phyloP scores from a whole-genome alignment of 2,888 invertebrate species.

The Leptinotarsa haldemani region DNA sequence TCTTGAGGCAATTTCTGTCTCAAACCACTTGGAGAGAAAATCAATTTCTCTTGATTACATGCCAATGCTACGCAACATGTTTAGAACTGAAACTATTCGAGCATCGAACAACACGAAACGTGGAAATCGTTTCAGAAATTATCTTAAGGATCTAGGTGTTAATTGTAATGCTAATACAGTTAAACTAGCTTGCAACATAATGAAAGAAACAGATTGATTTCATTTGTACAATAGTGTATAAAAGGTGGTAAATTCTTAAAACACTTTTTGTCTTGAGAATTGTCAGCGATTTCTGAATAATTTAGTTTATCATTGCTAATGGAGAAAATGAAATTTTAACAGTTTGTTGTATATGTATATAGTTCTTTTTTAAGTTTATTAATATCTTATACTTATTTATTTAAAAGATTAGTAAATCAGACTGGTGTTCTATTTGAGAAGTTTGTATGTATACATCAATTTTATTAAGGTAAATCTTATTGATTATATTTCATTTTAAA shows the following conservation, averaged over 20 bases:
- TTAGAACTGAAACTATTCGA: slow-evolving; percentile 75
- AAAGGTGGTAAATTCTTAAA: neutral
- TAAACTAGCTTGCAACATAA: slow-evolving; percentile 40
- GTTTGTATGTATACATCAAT: neutral
- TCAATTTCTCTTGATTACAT: slow-evolving; percentile 77
- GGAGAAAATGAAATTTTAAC: neutral
- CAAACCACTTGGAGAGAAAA: slow-evolving; percentile 68
- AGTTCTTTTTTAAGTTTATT: neutral
- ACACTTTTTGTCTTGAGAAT: no score
- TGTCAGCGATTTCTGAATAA: neutral
- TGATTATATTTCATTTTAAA: no score
- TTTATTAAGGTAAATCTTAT: no score
- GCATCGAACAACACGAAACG: slow-evolving; percentile 72
- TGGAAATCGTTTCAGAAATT: slow-evolving; percentile 82
- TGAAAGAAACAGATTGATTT: slow-evolving; percentile 25
- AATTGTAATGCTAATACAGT: slow-evolving; percentile 35
- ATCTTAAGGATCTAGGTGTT: slow-evolving; percentile 65
- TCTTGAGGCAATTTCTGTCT: slow-evolving; percentile 67
- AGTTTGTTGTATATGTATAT: neutral
- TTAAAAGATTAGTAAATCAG: neutral
- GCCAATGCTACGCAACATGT: slow-evolving; percentile 75
- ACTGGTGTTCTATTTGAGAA: no score
- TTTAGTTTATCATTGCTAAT: neutral
- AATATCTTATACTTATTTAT: neutral
- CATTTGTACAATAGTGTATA: neutral